Percentiles rank a stretch among this genome's conserved stretches.
These are phyloP conservation scores for Nephrotoma guestfalica DNA, from an alignment of 2,888 invertebrate genomes.

Conservation along the genomic window DNA sequence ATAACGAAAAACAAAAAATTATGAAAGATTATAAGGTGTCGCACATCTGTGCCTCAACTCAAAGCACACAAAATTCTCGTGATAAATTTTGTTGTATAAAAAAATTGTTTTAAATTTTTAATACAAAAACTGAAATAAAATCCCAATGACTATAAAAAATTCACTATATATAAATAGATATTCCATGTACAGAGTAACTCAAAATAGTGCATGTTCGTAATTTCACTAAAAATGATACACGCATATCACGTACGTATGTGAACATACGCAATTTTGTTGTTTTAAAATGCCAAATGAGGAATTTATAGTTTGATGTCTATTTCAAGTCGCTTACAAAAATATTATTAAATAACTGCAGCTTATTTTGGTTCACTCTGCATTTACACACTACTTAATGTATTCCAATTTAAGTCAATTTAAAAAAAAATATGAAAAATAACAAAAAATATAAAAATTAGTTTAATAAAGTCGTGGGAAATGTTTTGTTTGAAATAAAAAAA, in stretches of 20 bases:
- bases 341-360: no score
- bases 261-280: no score
- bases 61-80: not conserved
- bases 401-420: not conserved
- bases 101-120: not conserved
- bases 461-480: not conserved
- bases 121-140: not conserved
- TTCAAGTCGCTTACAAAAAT: no score
- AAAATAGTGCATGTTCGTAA: no score
- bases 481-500: not conserved
- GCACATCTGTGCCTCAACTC: not conserved
- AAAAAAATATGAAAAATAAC: not conserved
- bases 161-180: not conserved
- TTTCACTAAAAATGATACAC: no score
- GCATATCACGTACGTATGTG: no score
- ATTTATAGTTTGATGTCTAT: no score
- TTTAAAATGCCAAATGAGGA: no score
- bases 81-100: not conserved
- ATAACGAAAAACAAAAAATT: not conserved
- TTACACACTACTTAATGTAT: not conserved
- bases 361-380: no score
- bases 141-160: not conserved
- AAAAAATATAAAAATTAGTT: not conserved
- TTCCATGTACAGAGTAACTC: not conserved
- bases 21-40: not conserved